Base-by-base conservation (phyloP, 1,140 invertebrate genomes). In the Brachionus manjavacas region DNA sequence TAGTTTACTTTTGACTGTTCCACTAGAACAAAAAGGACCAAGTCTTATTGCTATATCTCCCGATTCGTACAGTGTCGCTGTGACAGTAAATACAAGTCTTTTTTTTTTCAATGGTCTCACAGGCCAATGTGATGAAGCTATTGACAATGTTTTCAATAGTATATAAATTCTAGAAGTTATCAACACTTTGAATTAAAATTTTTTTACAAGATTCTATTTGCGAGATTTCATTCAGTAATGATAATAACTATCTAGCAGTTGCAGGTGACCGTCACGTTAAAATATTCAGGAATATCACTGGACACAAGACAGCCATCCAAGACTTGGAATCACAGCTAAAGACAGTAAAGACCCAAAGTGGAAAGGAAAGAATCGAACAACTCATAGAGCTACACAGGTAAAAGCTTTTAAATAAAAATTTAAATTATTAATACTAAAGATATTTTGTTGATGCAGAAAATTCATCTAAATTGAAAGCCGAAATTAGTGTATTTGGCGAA, bases 251-350 rank as follows among this genome's bases (percentile, higher is more conserved):
- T 87, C 86, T 96, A n/a, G 91, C 94, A 81, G 92, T 92, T 2
- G 91, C 92, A 74, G 94, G 93, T 12, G 94, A 95, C 86, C 92
- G 92, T 83, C 92, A 93, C 55, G 92, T 96, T 14, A 91, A 93
- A 68, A 91, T 96, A 20, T 93, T 95, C 85, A 92, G 94, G 86
- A 96, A 96, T 87, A 91, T 95, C 9, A 92, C 93, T 84, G 94
- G 94, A 6, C 93, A 93, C 86, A 90, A 91, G 85, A 93, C 92
- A 12, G 92, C 91, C 1, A 92, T 94, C 66, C 89, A 90, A 41
- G 92, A 92, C 31, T 91, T 94, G 6, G 91, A 91, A 85, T 92
- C 93, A 85, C 93, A 93, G 86, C 88, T 94, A 8, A 91, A 91
- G 70, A 90, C 92, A 79, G 92, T 93, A 0, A 87, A 86, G 8